Base-by-base conservation (phyloP, 2,888 invertebrate species). In the Brenthis daphne region DNA sequence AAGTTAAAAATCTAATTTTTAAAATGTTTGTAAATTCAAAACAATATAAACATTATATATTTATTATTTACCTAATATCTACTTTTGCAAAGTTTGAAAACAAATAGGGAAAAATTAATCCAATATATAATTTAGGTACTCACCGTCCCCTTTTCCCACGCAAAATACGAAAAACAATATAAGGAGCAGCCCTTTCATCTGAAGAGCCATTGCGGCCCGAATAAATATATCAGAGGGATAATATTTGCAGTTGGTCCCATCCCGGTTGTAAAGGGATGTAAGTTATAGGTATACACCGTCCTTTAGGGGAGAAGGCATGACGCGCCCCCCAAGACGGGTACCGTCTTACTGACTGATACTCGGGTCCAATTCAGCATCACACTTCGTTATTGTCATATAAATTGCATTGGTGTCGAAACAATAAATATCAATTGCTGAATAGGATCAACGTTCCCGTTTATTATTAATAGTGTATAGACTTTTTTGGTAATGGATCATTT, bases 191-290 rank as follows among this genome's bases (percentile, higher is more conserved):
- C 82, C 84, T 81, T 82, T 88, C 80, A 83, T 83, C 77, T 85
- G 83, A 82, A 84, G 85, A 87, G 90, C 87, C 92, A 92, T 92
- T 82, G 81, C 84, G 86, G 85, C 84, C 85, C 83, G 74, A 83
- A 80, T 82, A 88, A 86, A 86, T 87, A 83, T 80, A 79, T 82
- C 78, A 79, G 77, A 77, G 76, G 77, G 79, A 80, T 81, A 77
- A 80, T 86, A 76, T 86, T 85, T 85, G 80, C 82, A 85, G 82
- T 81, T 74, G 83, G 80, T 85, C 88, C 92, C 92, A 92, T 92
- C 82, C 90, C 92, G 89, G 78, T 80, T 77, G 76, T 76, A 65
- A 75, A 71, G 76, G 66, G 37, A 53, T 69, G 66, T 63, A 67
- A 73, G 76, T 74, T 69, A 69, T 73, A 70, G 71, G 74, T 77